A percentile compares a stretch with the other conserved stretches of the same genome.
phyloP scores from a whole-genome alignment of 2,113 vertebrate species.

The crab-eating macaque (Macaca fascicularis) region T2T-MFA8v1.1 NC_088379.1:153761001-153761500 shows the following conservation, averaged over 20 bases:
- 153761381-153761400: neutral
- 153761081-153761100: too few relatives aligned
- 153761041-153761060: too few relatives aligned
- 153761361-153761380: neutral
- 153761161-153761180: neutral
- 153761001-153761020: too few relatives aligned
- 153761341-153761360: neutral
- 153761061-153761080: too few relatives aligned
- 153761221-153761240: neutral
- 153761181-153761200: neutral
- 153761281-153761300: neutral
- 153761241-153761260: neutral
- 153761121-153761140: too few relatives aligned
- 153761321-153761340: neutral
- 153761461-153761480: slow-evolving; percentile 33
- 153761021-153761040: too few relatives aligned
- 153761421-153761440: neutral
- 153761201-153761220: neutral
- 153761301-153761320: neutral
- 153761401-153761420: neutral
- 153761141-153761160: too few relatives aligned
- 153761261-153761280: neutral
- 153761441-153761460: neutral
- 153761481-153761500: neutral
- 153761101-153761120: too few relatives aligned